Conservation (phyloP, 2,113 vertebrate genomes). For the Acanthochromis polyacanthus region DNA sequence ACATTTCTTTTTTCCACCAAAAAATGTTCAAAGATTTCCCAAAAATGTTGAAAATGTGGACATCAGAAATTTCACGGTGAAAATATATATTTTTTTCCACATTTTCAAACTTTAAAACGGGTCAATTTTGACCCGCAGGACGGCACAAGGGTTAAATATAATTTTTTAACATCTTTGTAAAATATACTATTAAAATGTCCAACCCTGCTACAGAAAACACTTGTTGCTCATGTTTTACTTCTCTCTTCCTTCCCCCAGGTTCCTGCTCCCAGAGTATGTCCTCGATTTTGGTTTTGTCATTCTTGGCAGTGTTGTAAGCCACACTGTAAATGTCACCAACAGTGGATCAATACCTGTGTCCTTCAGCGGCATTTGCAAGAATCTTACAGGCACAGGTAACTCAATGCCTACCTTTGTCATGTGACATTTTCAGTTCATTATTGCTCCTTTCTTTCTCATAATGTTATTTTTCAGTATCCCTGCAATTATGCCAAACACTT, state of each 20-base stretch:
- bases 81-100: background rate
- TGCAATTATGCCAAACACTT: background rate
- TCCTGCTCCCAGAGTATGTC: slow-evolving; percentile 68
- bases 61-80: no score
- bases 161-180: no score
- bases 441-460: background rate
- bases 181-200: no score
- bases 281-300: slow-evolving; percentile 72
- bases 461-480: background rate
- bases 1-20: no score
- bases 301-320: slow-evolving; percentile 33
- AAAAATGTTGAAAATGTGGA: no score
- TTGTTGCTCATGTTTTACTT: background rate
- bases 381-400: slow-evolving; percentile 66
- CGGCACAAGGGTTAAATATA: no score
- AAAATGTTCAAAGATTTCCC: no score
- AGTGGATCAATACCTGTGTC: slow-evolving; percentile 62
- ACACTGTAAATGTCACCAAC: slow-evolving; percentile 57
- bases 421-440: background rate
- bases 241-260: slow-evolving; percentile 16
- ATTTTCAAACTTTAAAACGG: no score
- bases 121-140: no score
- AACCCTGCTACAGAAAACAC: no score
- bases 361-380: slow-evolving; percentile 53
- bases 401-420: background rate